Evolutionary conservation across 2,113 vertebrate genomes (phyloP), one percentile per base, ranked within the genome.

Genomic region (Coptodon bakossiorum): DNA sequence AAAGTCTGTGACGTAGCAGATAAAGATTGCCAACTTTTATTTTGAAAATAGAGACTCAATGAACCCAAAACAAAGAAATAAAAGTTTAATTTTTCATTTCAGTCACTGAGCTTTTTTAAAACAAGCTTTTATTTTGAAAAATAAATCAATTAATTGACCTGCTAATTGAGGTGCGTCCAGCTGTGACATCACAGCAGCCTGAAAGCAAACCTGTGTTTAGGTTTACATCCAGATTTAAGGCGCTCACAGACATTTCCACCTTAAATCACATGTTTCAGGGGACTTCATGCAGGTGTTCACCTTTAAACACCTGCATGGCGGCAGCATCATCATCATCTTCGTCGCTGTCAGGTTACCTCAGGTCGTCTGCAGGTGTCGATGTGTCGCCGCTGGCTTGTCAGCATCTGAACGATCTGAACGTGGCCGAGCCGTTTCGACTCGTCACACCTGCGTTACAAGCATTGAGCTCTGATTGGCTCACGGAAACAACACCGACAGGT

Each of bases 401-500:
- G 56, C 71, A 54, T 4, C 1, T 54, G 88, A 87, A 87, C 80
- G 40, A 63, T 63, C 29, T 34, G 59, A 34, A 19, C 4, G 29
- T 68, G 63, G 85, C 5, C 2, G 5, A 71, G 66, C 50, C 43
- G 36, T 16, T 56, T 78, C 43, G 5, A 50, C 24, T 50, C 6
- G 1, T 48, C 43, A 76, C 71, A 27, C 71, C 71, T 31, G 14
- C 9, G 6, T 48, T 27, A 29, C 40, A 48, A 48, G 24, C 40
- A 76, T 40, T 17, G 68, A 76, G 68, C 5, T 76, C 24, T 76
- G 71, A 76, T 31, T 76, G 71, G 71, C 16, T 76, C 3, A 17
- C 3, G 3, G 43, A 48, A 76, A 27, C 40, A 0, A 27, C 2
- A 0, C 14, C 2, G 9, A 76, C 43, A 76, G 43, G 43, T 50